These are phyloP conservation scores for Miichthys miiuy DNA, from an alignment of 2,797 vertebrate genomes.

Conservation along the genomic window DNA sequence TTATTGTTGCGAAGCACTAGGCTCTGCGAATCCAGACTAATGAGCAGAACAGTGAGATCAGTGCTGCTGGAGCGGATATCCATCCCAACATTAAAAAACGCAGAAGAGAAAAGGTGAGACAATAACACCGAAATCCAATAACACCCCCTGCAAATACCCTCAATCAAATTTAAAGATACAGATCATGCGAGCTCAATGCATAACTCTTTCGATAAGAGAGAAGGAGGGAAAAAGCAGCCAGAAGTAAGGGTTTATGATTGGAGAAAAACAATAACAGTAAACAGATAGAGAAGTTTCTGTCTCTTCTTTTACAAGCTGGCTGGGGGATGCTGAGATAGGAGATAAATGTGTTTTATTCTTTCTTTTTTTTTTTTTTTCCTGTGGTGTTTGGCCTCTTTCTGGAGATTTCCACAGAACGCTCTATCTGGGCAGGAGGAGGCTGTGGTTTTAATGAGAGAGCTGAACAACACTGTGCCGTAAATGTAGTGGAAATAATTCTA, in stretches of 20 bases:
- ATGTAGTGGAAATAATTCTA: slow-evolving; percentile 80
- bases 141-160: slow-evolving; percentile 79
- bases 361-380: slow-evolving; percentile 31
- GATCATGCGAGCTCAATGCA: slow-evolving; percentile 70
- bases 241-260: slow-evolving; percentile 72
- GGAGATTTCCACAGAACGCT: slow-evolving; percentile 59
- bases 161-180: slow-evolving; percentile 84
- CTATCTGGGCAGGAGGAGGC: slow-evolving; percentile 58
- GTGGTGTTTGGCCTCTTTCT: slow-evolving; percentile 68
- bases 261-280: slow-evolving; percentile 81
- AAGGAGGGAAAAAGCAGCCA: slow-evolving; percentile 44
- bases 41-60: slow-evolving; percentile 73
- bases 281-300: slow-evolving; percentile 79
- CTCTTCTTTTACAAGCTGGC: slow-evolving; percentile 75
- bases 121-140: slow-evolving; percentile 83
- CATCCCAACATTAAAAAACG: slow-evolving; percentile 76
- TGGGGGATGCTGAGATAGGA: slow-evolving; percentile 65
- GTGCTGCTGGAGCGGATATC: slow-evolving; percentile 71
- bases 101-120: slow-evolving; percentile 75
- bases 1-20: slow-evolving; percentile 59
- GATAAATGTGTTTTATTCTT: slow-evolving; percentile 78
- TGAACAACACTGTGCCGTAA: slow-evolving; percentile 69
- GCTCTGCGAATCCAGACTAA: slow-evolving; percentile 70
- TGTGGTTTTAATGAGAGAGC: slow-evolving; percentile 77
- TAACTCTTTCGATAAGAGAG: slow-evolving; percentile 72